Base-by-base conservation (phyloP, 1,140 invertebrate genomes). In the Limonius californicus region DNA sequence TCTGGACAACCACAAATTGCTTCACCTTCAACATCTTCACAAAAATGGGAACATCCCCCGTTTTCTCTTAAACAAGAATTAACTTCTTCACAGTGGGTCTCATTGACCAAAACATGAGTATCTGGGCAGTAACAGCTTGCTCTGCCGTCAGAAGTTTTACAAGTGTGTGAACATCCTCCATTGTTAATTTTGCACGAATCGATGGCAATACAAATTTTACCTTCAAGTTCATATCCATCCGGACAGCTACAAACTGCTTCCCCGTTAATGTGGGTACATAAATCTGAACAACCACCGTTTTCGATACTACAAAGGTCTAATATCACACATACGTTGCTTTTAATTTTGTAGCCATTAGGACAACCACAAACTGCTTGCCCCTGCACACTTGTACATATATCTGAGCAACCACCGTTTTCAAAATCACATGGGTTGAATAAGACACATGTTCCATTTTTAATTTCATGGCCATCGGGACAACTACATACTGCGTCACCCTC, bases 81-180 rank as follows among this genome's bases (percentile, higher is more conserved):
- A 8, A 88, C 75, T 71, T 88, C 76, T 15, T 23, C 6, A 11
- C 54, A 32, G 15, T 23, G 2, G 12, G 20, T 19, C 9, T 9
- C 12, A 55, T 55, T 55, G 4, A 32, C 19, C n/a, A 18, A 14
- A 8, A 50, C 16, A 50, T 15, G 18, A 6, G 54, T 32, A 35
- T 87, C 84, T 65, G 90, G 87, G 72, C 93, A 95, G 43, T 86
- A 83, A 76, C 92, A 95, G 77, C 35, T 35, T 9, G 60, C 65
- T 53, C 43, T 45, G 6, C 64, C 66, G 21, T 71, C 59, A 68
- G 87, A 83, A 80, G 32, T 85, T 1, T 74, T 57, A 62, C 85
- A 87, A 14, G 72, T 68, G 54, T 87, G 83, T 0, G 80, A 80
- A 70, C 84, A 85, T 1, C 81, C 79, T 1, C 77, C 80, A 60